Percentiles rank a stretch among this genome's conserved stretches.
phyloP scores from a whole-genome alignment of 1,140 invertebrate genomes.

The Drosophila sechellia region DNA sequence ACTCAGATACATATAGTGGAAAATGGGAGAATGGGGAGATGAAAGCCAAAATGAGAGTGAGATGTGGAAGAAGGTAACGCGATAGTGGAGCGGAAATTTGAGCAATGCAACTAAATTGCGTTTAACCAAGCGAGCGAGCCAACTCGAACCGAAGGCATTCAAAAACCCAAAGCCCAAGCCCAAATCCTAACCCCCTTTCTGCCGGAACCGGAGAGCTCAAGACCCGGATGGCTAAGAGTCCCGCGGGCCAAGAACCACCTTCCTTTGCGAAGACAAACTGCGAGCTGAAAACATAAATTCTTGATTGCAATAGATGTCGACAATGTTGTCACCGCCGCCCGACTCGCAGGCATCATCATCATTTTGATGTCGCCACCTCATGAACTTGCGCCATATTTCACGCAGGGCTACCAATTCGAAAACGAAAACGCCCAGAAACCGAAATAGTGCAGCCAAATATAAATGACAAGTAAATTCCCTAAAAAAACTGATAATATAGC shows the following conservation, averaged over 20 bases:
- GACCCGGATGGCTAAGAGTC: constrained; percentile 1
- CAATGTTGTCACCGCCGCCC: constrained; percentile 37
- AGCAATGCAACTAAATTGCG: constrained; percentile 79
- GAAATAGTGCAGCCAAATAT: constrained; percentile 4
- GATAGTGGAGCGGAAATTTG: constrained; percentile 72
- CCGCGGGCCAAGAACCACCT: constrained; percentile 7
- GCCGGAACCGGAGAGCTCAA: constrained; percentile 15
- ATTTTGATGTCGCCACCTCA: constrained; percentile 74
- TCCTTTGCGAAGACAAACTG: constrained; percentile 56
- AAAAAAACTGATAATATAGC: not conserved
- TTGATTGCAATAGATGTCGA: constrained; percentile 76
- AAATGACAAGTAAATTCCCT: not conserved
- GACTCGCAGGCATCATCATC: constrained; percentile 54
- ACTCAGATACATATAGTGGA: not conserved
- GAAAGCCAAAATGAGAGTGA: not conserved
- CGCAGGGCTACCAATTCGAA: constrained; percentile 63
- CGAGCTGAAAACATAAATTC: constrained; percentile 75
- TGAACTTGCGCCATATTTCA: constrained; percentile 79
- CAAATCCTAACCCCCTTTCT: constrained; percentile 3
- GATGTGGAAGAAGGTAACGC: constrained; percentile 44
- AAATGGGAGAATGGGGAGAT: not conserved
- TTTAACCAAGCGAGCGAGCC: constrained; percentile 68
- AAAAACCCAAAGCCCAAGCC: constrained; percentile 7
- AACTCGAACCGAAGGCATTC: constrained; percentile 36
- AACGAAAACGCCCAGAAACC: constrained; percentile 38